Evolutionary conservation across 2,113 vertebrate genomes (phyloP).

Genomic region (Periophthalmus modestus): DNA sequence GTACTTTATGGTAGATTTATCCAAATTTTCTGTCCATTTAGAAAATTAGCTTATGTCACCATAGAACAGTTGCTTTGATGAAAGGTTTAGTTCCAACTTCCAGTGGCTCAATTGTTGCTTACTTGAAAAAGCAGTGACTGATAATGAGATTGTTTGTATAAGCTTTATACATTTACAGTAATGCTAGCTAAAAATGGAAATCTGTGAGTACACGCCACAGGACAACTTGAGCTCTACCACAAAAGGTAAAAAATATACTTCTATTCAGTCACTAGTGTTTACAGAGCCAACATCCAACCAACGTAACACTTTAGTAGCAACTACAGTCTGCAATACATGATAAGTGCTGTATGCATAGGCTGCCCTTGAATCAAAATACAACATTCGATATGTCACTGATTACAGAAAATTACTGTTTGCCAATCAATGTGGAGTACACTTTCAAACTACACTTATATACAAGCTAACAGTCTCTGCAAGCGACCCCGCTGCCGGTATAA

Average conservation of each 20-base stretch:
- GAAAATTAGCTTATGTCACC: neutral
- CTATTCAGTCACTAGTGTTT: no score
- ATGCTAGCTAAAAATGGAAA: no score
- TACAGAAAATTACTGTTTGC: neutral
- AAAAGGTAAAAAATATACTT: no score
- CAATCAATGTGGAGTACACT: neutral
- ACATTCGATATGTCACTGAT: neutral
- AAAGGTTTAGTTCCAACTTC: neutral
- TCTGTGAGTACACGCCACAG: no score
- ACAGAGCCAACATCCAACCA: neutral
- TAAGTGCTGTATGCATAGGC: no score
- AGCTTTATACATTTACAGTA: neutral
- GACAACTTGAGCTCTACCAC: no score
- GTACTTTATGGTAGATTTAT: no score
- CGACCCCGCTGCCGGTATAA: neutral
- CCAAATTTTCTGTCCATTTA: neutral
- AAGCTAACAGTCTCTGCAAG: neutral
- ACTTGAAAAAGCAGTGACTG: neutral
- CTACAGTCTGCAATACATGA: no score
- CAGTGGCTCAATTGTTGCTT: neutral
- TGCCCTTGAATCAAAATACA: neutral
- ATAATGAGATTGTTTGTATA: neutral
- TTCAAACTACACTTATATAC: neutral
- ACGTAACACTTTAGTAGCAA: no score
- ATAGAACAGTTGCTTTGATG: neutral